Evolutionary conservation across 2,797 vertebrate genomes (phyloP).

Genomic region (Centropyge bicolor): DNA sequence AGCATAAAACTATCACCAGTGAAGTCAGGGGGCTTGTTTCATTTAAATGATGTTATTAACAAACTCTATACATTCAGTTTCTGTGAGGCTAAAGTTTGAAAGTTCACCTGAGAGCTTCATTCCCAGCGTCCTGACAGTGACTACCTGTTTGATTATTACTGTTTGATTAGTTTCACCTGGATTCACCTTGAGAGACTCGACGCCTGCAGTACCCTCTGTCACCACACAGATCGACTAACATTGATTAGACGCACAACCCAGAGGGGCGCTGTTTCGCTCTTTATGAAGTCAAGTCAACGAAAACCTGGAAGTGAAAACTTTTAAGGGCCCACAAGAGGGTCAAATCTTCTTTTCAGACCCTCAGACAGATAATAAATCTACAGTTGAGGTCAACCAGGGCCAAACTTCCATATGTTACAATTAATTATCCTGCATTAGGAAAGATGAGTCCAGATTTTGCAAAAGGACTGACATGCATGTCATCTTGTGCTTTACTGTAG

Average conservation of each 20-base stretch:
- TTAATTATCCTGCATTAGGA: not conserved
- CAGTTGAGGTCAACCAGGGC: not conserved
- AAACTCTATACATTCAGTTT: not conserved
- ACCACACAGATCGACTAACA: not conserved
- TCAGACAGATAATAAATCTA: not conserved
- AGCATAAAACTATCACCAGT: not conserved
- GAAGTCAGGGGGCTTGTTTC: not conserved
- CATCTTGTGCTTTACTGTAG: not conserved
- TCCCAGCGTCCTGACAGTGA: not conserved
- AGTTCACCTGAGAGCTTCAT: not conserved
- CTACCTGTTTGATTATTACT: not conserved
- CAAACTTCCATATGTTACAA: not conserved
- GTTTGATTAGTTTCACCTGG: not conserved
- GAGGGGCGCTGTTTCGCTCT: not conserved
- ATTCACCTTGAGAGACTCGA: not conserved
- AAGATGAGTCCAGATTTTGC: not conserved
- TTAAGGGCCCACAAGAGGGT: not conserved
- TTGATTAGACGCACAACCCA: not conserved
- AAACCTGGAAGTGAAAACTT: not conserved
- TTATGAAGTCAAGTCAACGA: not conserved
- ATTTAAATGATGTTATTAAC: not conserved
- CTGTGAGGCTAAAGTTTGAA: not conserved
- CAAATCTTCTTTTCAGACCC: not conserved
- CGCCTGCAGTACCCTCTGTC: not conserved
- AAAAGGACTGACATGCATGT: not conserved